These are phyloP conservation scores for Drosophila mulleri DNA, from an alignment of 2,888 invertebrate species.

Conservation along the genomic window DNA sequence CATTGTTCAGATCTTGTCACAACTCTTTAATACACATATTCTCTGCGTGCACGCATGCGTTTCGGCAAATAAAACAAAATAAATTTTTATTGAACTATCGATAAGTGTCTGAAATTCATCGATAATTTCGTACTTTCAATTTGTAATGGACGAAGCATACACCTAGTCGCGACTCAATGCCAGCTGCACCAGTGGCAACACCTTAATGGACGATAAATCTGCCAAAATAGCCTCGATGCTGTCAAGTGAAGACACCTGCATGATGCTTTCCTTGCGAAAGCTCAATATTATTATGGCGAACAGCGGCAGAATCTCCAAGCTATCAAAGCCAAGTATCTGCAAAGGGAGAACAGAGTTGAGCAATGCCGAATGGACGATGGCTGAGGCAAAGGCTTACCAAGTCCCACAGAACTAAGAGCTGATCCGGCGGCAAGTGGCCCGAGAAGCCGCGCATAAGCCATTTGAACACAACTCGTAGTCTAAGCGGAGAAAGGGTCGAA, in stretches of 20 bases:
- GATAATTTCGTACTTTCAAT: conserved; percentile 12
- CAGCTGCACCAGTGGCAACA: conserved; percentile 93
- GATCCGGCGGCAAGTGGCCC: conserved; percentile 96
- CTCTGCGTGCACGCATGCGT: background rate
- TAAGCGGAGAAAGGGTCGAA: conserved; percentile 81
- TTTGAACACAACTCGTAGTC: conserved; percentile 95
- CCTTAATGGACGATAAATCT: conserved; percentile 94
- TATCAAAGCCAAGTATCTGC: conserved; percentile 94
- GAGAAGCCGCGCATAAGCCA: conserved; percentile 99
- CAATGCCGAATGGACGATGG: background rate
- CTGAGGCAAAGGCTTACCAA: conserved; percentile 85
- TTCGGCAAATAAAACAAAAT: background rate
- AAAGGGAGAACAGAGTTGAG: background rate
- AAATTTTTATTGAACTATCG: background rate
- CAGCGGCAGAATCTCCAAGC: conserved; percentile 94
- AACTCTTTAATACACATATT: background rate
- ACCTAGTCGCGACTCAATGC: conserved; percentile 89
- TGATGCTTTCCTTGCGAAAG: conserved; percentile 93
- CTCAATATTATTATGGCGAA: conserved; percentile 93
- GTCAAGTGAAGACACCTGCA: conserved; percentile 90
- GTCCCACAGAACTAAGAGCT: conserved; percentile 96
- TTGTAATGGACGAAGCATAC: conserved; percentile 1
- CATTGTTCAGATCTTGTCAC: background rate
- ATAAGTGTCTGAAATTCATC: background rate
- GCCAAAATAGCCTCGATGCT: conserved; percentile 94